These are phyloP conservation scores for Pomacea maculata DNA, from an alignment of 1,140 invertebrate species.

Conservation along the genomic window DNA sequence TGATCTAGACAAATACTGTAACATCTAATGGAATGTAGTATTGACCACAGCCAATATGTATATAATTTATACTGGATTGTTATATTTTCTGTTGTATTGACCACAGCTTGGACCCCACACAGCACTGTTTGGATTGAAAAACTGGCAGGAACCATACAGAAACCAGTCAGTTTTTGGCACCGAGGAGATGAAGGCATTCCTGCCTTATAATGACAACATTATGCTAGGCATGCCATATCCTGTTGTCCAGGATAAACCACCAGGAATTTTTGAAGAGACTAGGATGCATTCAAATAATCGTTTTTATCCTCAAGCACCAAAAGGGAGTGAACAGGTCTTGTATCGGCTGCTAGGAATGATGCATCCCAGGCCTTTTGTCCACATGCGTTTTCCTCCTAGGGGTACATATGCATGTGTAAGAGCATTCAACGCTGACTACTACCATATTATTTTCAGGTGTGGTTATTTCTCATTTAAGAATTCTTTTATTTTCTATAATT, in stretches of 20 bases:
- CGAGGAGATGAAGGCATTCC: slow-evolving; percentile 45
- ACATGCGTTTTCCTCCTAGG: slow-evolving; percentile 61
- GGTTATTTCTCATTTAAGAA: slow-evolving; percentile 1
- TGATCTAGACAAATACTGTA: too few species aligned
- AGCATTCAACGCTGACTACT: slow-evolving; percentile 56
- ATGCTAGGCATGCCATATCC: slow-evolving; percentile 43
- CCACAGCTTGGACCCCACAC: slow-evolving; percentile 23
- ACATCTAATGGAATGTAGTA: too few species aligned
- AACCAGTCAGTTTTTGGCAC: slow-evolving; percentile 49
- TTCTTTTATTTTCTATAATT: neutral
- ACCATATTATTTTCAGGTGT: slow-evolving; percentile 66
- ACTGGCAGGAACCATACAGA: slow-evolving; percentile 43
- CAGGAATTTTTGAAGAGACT: slow-evolving; percentile 15
- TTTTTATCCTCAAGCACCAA: slow-evolving; percentile 51
- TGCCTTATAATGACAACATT: slow-evolving; percentile 39
- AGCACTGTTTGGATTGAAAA: slow-evolving; percentile 50
- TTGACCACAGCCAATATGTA: too few species aligned
- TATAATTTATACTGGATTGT: neutral
- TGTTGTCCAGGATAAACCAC: slow-evolving; percentile 25
- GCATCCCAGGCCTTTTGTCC: slow-evolving; percentile 60
- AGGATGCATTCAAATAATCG: slow-evolving; percentile 48
- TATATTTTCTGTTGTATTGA: neutral
- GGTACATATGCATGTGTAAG: slow-evolving; percentile 58
- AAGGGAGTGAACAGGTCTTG: slow-evolving; percentile 37
- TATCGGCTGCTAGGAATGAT: slow-evolving; percentile 59